Percentiles rank a stretch among this genome's conserved stretches.
These are phyloP conservation scores for Euplexia lucipara DNA, from an alignment of 2,888 invertebrate species.

Conservation along the genomic window DNA sequence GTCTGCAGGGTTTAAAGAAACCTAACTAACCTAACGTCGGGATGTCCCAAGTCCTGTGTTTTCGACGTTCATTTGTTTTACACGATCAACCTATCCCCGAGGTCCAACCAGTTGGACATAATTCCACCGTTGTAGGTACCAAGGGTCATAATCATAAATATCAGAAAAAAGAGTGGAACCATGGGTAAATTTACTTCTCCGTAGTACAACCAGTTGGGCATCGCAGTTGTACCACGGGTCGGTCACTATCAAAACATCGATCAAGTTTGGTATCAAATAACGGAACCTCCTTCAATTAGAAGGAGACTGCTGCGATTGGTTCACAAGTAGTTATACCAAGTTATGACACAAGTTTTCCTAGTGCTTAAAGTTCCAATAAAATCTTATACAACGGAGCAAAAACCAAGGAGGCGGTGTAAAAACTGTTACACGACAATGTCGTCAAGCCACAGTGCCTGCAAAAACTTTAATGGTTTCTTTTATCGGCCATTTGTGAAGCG, in stretches of 20 bases:
- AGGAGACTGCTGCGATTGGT: constrained; percentile 18
- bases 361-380: constrained; percentile 65
- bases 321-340: constrained; percentile 42
- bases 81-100: too few relatives aligned
- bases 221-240: too few relatives aligned
- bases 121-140: too few relatives aligned
- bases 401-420: constrained; percentile 67
- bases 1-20: too few relatives aligned
- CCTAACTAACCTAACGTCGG: too few relatives aligned
- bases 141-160: too few relatives aligned
- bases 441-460: constrained; percentile 74
- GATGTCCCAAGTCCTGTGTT: too few relatives aligned
- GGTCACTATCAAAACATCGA: constrained; percentile 9
- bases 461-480: constrained; percentile 84
- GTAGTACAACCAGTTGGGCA: too few relatives aligned
- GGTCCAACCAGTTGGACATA: too few relatives aligned
- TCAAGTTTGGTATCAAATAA: constrained; percentile 28
- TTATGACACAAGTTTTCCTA: constrained; percentile 60
- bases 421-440: constrained; percentile 77
- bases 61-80: too few relatives aligned
- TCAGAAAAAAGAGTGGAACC: too few relatives aligned
- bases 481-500: constrained; percentile 80
- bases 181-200: too few relatives aligned
- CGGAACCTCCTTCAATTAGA: constrained; percentile 24
- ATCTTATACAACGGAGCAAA: constrained; percentile 66